phyloP scores from a whole-genome alignment of 2,113 vertebrate genomes.

The Gavialis gangeticus region DNA sequence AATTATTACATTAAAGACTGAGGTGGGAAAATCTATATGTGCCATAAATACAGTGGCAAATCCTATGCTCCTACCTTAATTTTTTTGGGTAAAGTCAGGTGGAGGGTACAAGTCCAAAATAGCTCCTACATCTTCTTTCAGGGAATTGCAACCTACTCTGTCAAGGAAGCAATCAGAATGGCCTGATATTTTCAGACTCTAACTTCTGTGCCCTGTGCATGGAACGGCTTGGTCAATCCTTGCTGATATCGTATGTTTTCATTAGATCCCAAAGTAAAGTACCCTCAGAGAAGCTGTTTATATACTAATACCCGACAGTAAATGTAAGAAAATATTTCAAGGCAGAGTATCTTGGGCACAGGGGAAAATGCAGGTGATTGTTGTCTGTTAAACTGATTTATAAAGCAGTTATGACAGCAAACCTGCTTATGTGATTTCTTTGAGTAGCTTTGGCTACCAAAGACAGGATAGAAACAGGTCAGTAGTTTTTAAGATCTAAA shows the following conservation, averaged over 20 bases:
- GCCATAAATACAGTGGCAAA: background rate
- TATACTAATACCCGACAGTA: background rate
- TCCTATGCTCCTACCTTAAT: background rate
- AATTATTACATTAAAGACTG: too few species aligned
- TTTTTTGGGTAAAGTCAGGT: background rate
- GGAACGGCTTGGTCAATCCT: background rate
- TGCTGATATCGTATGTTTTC: background rate
- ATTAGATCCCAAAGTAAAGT: background rate
- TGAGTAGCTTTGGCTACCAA: slow-evolving; percentile 20
- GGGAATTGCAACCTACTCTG: background rate
- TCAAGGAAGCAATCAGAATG: background rate
- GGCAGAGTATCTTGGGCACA: slow-evolving; percentile 4
- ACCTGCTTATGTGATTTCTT: slow-evolving; percentile 46
- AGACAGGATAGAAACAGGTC: slow-evolving; percentile 48
- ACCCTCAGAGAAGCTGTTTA: background rate
- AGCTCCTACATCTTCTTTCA: background rate
- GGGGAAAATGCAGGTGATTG: background rate
- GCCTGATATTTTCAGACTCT: background rate
- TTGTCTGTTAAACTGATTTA: slow-evolving; percentile 45
- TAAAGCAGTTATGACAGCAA: slow-evolving; percentile 3
- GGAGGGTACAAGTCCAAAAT: background rate
- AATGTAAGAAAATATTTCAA: background rate
- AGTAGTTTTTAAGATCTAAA: slow-evolving; percentile 50
- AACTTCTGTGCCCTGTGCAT: background rate
- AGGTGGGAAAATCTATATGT: background rate